Percentiles rank a stretch among this genome's conserved stretches.
Evolutionary conservation across 2,888 invertebrate genomes (phyloP).

Genomic region (Hydriomena furcata): DNA sequence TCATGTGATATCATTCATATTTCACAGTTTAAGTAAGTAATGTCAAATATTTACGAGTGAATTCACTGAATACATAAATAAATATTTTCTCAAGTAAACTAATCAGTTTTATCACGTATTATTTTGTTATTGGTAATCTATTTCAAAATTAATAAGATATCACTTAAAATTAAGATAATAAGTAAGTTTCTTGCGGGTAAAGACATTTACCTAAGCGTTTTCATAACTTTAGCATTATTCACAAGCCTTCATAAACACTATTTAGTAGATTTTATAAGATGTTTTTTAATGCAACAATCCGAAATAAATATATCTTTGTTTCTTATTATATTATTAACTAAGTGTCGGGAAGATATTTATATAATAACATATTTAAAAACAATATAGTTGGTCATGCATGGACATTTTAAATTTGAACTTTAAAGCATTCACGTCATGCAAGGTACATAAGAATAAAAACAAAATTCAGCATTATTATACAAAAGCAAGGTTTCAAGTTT

Average conservation of each 20-base stretch:
- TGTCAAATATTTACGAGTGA: too few species aligned
- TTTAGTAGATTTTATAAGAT: conserved; percentile 24
- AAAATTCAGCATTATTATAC: neutral
- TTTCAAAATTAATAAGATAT: too few species aligned
- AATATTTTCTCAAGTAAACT: too few species aligned
- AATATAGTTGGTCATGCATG: conserved; percentile 10
- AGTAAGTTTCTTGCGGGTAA: neutral
- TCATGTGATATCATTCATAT: neutral
- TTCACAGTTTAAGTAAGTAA: too few species aligned
- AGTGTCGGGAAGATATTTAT: too few species aligned
- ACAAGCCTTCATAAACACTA: conserved; percentile 31
- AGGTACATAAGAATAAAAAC: conserved; percentile 1
- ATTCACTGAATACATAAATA: too few species aligned
- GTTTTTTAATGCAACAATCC: neutral
- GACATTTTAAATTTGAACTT: conserved; percentile 7
- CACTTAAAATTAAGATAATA: too few species aligned
- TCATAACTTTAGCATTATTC: conserved; percentile 23
- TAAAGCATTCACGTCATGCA: conserved; percentile 4
- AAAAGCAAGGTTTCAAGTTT: conserved; percentile 11
- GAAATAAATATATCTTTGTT: neutral
- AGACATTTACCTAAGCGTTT: conserved; percentile 15
- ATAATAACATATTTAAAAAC: too few species aligned
- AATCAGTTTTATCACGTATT: too few species aligned
- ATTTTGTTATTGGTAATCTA: too few species aligned
- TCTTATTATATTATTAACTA: too few species aligned